Evolutionary conservation across 2,113 vertebrate species (phyloP).

Genomic region (Kryptolebias marmoratus): DNA sequence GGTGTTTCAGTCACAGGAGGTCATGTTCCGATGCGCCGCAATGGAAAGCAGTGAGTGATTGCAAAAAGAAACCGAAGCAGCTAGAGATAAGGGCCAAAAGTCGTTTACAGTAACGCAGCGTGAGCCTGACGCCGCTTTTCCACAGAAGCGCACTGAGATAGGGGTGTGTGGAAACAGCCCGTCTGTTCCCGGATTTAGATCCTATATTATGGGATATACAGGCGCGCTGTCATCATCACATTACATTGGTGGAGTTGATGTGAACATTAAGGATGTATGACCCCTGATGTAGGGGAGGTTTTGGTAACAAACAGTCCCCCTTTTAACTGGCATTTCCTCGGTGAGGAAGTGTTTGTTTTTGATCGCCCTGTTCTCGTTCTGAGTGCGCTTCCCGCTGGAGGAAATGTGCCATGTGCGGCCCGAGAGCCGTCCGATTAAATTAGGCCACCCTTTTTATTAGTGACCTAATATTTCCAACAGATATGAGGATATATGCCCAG

Average conservation of each 20-base stretch:
- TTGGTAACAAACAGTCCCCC: background rate
- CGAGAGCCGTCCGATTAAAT: conserved; percentile 16
- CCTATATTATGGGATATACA: conserved; percentile 27
- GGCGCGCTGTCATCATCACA: conserved; percentile 1
- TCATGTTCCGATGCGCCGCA: conserved; percentile 57
- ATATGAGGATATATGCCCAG: background rate
- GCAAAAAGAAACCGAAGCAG: conserved; percentile 52
- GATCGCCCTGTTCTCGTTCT: conserved; percentile 5
- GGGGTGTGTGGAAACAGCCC: conserved; percentile 35
- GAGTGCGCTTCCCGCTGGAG: conserved; percentile 32
- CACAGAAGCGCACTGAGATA: conserved; percentile 34
- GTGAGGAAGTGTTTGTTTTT: background rate
- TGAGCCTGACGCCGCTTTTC: conserved; percentile 51
- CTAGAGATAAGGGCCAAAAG: conserved; percentile 50
- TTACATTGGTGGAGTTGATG: background rate
- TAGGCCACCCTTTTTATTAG: background rate
- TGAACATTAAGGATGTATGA: background rate
- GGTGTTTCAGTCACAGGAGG: conserved; percentile 49
- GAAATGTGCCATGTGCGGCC: conserved; percentile 39
- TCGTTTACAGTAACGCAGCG: conserved; percentile 62
- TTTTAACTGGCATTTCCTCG: conserved; percentile 13
- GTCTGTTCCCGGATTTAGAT: conserved; percentile 48
- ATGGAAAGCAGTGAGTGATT: conserved; percentile 65
- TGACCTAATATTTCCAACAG: background rate
- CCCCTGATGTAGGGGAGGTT: background rate